These are phyloP conservation scores for Cetoscarus ocellatus DNA, from an alignment of 2,797 vertebrate genomes.

Conservation along the genomic window DNA sequence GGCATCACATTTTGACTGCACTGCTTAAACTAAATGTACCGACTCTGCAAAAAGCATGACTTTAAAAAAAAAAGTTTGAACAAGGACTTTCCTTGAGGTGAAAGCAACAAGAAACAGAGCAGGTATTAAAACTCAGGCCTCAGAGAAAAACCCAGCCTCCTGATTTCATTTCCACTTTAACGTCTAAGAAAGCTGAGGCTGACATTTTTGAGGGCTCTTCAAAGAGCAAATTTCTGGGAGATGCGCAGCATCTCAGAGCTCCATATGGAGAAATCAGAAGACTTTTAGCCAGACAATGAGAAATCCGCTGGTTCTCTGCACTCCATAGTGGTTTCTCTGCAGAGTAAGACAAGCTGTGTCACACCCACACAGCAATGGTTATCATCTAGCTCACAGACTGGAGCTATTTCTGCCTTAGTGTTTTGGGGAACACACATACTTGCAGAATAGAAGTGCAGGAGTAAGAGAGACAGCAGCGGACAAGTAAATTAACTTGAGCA, in stretches of 20 bases:
- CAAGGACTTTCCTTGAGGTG: conserved; percentile 33
- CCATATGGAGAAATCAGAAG: conserved; percentile 50
- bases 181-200: conserved; percentile 51
- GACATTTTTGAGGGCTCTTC: conserved; percentile 41
- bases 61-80: conserved; percentile 35
- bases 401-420: conserved; percentile 62
- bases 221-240: conserved; percentile 43
- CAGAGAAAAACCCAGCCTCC: conserved; percentile 17
- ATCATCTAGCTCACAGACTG: conserved; percentile 67
- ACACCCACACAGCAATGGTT: conserved; percentile 75
- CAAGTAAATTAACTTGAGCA: no score
- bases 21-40: conserved; percentile 39
- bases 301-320: conserved; percentile 50
- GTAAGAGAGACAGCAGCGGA: conserved; percentile 26
- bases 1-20: conserved; percentile 21
- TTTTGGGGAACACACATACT: conserved; percentile 7
- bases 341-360: conserved; percentile 64
- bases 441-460: conserved; percentile 23
- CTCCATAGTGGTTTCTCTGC: conserved; percentile 57
- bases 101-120: conserved; percentile 23
- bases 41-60: conserved; percentile 32
- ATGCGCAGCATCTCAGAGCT: conserved; percentile 37
- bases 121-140: conserved; percentile 40
- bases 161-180: conserved; percentile 52
- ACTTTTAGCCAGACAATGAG: conserved; percentile 54